Base-by-base conservation (phyloP, 1,140 invertebrate species). In the Drosophila teissieri region DNA sequence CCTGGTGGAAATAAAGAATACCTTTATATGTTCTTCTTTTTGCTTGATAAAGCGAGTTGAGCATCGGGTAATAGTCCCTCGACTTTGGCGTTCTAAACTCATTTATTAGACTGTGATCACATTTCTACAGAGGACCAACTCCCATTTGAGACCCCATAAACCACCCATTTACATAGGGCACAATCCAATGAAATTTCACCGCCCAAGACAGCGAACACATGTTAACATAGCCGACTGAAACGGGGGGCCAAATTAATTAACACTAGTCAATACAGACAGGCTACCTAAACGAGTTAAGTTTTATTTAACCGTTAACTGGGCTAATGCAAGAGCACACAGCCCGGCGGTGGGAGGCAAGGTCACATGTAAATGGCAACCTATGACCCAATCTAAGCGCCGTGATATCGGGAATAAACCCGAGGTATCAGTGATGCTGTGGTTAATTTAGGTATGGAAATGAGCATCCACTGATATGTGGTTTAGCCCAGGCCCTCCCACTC, bases 361-460 rank as follows among this genome's bases (percentile, higher is more conserved):
- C 74, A 55, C 68, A 34, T 40, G 42, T 31, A 57, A 48, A 40
- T 36, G 34, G 51, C 15, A 40, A 55, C 51, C 53, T 42, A 24
- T 51, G 58, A 36, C 36, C 60, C 37, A 22, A 22, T 2, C 34
- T 15, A 22, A 49, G n/a, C 22, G 42, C 36, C 15, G n/a, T 48
- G 67, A 68, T 77, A 42, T 70, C 57, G 19, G 61, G 60, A 60
- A 60, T 55, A 65, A 79, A 63, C 24, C 37, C 37, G 27, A 79
- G 62, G 53, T 54, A 64, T 61, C 46, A 49, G 62, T 53, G 56
- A 67, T 78, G 68, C 52, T 67, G 70, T 40, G 84, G 83, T 77
- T 89, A 74, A 88, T 88, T 83, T 77, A 65, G 67, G 63, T 73
- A 77, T 83, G 74, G 67, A 61, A 70, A 64, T 70, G 24, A 70